These are phyloP conservation scores for Leucoraja ocellata DNA, from an alignment of 2,797 vertebrate genomes.

Conservation along the genomic window DNA sequence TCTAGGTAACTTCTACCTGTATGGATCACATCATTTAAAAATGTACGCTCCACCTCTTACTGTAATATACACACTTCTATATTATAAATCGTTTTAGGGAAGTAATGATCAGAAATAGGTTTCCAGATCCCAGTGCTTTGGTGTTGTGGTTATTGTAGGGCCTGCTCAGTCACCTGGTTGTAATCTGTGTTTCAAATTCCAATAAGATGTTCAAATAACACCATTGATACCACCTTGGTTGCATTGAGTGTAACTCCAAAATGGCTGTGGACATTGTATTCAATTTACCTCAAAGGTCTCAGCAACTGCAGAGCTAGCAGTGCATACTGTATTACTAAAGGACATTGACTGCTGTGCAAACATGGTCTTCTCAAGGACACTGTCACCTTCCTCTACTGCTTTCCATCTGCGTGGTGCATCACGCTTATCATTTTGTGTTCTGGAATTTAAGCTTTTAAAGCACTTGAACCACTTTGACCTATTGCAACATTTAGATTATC, in stretches of 20 bases:
- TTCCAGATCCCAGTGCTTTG: neutral
- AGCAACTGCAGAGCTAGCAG: neutral
- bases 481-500: neutral
- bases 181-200: neutral
- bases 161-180: neutral
- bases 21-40: neutral
- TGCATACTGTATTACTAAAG: neutral
- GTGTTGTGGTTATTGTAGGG: neutral
- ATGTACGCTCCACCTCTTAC: neutral
- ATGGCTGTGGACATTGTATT: neutral
- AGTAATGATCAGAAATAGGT: neutral
- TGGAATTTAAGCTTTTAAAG: neutral
- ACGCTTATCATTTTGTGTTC: neutral
- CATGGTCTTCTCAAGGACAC: neutral
- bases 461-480: neutral
- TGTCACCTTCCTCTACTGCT: too few species aligned
- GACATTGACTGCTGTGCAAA: neutral
- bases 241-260: neutral
- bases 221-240: neutral
- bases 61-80: neutral
- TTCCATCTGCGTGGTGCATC: neutral
- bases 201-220: neutral
- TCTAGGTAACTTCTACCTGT: neutral
- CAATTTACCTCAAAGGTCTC: neutral
- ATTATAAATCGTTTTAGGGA: neutral